These are phyloP conservation scores for Betta splendens DNA, from an alignment of 2,797 vertebrate species.

Conservation along the genomic window DNA sequence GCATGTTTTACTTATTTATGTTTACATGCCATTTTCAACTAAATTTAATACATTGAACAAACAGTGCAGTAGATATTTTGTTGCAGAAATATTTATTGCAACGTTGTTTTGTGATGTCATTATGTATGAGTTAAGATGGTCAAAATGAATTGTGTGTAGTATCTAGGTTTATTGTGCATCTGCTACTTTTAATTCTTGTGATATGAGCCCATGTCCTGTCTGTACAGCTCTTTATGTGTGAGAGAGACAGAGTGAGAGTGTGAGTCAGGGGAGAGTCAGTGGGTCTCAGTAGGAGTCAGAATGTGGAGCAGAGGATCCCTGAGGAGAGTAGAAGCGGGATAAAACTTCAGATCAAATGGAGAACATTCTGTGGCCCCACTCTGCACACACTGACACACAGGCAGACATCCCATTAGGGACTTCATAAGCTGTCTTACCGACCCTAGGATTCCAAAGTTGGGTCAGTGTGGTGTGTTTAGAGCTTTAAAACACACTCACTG, in stretches of 20 bases:
- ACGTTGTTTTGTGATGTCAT: not conserved
- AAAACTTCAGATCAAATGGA: conserved; percentile 85
- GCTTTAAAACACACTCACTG: conserved; percentile 34
- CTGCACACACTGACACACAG: conserved; percentile 48
- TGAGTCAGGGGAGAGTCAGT: conserved; percentile 76
- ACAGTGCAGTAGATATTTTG: too few relatives aligned
- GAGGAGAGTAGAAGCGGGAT: conserved; percentile 72
- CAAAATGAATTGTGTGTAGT: conserved; percentile 11
- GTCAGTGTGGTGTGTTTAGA: conserved; percentile 40
- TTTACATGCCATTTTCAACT: too few relatives aligned
- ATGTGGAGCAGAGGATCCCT: conserved; percentile 85
- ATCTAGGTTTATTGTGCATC: conserved; percentile 23
- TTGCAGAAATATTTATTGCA: not conserved
- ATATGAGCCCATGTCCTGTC: conserved; percentile 39
- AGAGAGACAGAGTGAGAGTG: conserved; percentile 49
- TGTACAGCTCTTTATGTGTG: conserved; percentile 41
- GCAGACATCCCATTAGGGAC: conserved; percentile 32
- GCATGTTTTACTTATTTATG: too few relatives aligned
- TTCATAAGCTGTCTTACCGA: conserved; percentile 40
- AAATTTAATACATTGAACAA: too few relatives aligned
- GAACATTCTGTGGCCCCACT: conserved; percentile 82
- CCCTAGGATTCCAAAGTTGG: conserved; percentile 44
- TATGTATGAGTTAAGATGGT: not conserved
- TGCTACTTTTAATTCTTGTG: conserved; percentile 24
- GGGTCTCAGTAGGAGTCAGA: conserved; percentile 85